phyloP scores from a whole-genome alignment of 2,113 vertebrate genomes.

The Piliocolobus tephrosceles region DNA sequence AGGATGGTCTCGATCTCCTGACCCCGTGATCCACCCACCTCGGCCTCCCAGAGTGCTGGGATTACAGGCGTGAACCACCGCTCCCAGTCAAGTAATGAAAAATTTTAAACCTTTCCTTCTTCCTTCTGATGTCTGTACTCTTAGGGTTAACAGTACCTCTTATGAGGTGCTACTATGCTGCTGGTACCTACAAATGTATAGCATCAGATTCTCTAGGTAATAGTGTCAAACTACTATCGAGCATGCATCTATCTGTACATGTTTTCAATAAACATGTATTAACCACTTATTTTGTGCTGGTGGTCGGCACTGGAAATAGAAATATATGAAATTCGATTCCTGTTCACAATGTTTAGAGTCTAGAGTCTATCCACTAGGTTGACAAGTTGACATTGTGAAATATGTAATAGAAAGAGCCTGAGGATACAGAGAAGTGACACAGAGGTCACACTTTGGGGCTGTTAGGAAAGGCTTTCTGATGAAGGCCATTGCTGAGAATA shows the following conservation, averaged over 20 bases:
- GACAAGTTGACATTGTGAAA: background rate
- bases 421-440: background rate
- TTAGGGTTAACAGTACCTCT: background rate
- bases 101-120: background rate
- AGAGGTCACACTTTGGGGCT: background rate
- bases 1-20: too few species aligned
- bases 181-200: background rate
- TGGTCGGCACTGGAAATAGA: background rate
- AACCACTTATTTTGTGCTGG: background rate
- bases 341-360: background rate
- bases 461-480: background rate
- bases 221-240: background rate
- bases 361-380: background rate
- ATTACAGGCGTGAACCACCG: too few species aligned
- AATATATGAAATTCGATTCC: background rate
- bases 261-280: background rate
- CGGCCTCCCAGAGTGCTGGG: too few species aligned
- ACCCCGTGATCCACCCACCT: too few species aligned
- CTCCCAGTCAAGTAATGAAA: background rate
- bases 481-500: background rate
- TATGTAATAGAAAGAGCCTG: background rate
- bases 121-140: background rate
- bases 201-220: background rate
- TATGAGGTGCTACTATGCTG: background rate
- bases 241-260: background rate